Evolutionary conservation across 2,888 invertebrate genomes (phyloP).

Genomic region (Chironomus tentans): DNA sequence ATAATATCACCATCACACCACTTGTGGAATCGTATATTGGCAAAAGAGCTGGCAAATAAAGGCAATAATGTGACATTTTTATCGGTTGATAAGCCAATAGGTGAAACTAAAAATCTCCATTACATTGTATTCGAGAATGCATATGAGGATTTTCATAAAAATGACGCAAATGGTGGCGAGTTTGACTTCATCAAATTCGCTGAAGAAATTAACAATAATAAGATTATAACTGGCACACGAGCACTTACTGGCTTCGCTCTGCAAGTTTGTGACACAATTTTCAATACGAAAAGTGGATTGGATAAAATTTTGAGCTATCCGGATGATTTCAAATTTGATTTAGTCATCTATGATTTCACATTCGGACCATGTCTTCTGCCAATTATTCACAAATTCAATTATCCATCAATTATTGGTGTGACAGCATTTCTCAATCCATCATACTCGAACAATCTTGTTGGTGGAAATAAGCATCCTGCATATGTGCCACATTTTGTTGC

Average conservation of each 20-base stretch:
- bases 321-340: conserved; percentile 34
- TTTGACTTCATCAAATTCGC: background rate
- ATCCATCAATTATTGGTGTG: conserved; percentile 33
- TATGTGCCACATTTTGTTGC: conserved; percentile 30
- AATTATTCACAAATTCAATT: conserved; percentile 34
- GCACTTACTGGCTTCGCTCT: too few relatives aligned
- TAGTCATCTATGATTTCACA: conserved; percentile 34
- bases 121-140: background rate
- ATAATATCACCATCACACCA: background rate
- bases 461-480: conserved; percentile 30
- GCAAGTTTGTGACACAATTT: background rate
- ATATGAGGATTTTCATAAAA: too few relatives aligned
- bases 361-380: conserved; percentile 32
- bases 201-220: too few relatives aligned
- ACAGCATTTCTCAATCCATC: conserved; percentile 31
- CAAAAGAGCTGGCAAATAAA: background rate
- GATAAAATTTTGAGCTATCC: conserved; percentile 33
- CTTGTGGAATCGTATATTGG: background rate
- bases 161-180: background rate
- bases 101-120: background rate
- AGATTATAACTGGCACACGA: too few relatives aligned
- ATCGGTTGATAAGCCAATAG: background rate
- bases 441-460: conserved; percentile 27
- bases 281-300: conserved; percentile 32
- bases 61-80: conserved; percentile 2